Percentiles rank a stretch among this genome's conserved stretches.
phyloP scores from a whole-genome alignment of 2,113 vertebrate species.

The Clarias macrocephalus region DNA sequence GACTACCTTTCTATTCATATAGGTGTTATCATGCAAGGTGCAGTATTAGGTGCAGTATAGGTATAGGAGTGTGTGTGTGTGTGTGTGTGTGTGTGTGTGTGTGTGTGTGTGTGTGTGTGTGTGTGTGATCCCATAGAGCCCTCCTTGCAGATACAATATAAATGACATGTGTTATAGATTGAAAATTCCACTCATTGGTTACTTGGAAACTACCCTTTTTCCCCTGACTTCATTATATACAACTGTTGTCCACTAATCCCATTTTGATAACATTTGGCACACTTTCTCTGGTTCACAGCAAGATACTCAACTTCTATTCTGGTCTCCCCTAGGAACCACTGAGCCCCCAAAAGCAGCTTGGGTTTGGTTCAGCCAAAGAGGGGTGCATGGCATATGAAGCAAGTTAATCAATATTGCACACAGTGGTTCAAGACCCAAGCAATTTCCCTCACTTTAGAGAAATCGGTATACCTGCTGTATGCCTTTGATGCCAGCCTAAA shows the following conservation, averaged over 20 bases:
- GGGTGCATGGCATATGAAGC: constrained; percentile 55
- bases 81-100: too few species aligned
- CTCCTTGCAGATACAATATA: not conserved
- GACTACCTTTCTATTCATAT: not conserved
- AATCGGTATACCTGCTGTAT: constrained; percentile 60
- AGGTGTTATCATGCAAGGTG: not conserved
- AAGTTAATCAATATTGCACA: constrained; percentile 60
- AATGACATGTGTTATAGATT: constrained; percentile 45
- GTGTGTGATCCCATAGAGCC: not conserved
- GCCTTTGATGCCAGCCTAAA: constrained; percentile 61
- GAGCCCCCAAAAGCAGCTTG: constrained; percentile 73
- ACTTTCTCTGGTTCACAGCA: constrained; percentile 80
- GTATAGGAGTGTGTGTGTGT: not conserved
- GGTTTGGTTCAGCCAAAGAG: constrained; percentile 66
- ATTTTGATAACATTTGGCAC: constrained; percentile 83
- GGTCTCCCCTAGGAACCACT: constrained; percentile 77
- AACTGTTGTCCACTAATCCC: constrained; percentile 79
- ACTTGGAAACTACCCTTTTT: constrained; percentile 71
- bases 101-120: too few species aligned
- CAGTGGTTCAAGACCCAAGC: constrained; percentile 24
- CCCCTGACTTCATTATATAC: constrained; percentile 70
- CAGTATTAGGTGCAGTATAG: not conserved
- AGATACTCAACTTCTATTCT: constrained; percentile 79
- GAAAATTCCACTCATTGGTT: constrained; percentile 72
- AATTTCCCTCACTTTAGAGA: constrained; percentile 47